Percentiles rank a stretch among this genome's conserved stretches.
Evolutionary conservation across 2,888 invertebrate species (phyloP).

Genomic region (Drosophila kokeensis): DNA sequence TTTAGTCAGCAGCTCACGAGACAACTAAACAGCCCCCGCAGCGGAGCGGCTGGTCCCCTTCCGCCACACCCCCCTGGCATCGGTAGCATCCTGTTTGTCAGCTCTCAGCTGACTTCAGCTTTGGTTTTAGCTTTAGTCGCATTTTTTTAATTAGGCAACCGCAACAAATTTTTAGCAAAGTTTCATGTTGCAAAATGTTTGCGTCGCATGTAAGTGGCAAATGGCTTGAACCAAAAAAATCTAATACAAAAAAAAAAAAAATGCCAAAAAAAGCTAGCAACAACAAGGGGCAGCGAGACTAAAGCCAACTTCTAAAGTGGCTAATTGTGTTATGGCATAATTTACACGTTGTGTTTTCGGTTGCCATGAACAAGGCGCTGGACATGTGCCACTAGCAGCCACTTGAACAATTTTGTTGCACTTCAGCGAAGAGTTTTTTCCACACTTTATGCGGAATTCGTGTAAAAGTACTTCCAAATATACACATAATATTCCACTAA

Average conservation of each 20-base stretch:
- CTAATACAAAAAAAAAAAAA: neutral
- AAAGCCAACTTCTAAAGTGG: constrained; percentile 75
- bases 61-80: neutral
- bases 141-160: constrained; percentile 75
- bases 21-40: constrained; percentile 68
- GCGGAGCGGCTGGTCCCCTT: constrained; percentile 10
- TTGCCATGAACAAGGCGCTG: constrained; percentile 73
- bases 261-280: constrained; percentile 17
- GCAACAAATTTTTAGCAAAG: constrained; percentile 67
- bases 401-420: constrained; percentile 55
- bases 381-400: constrained; percentile 71
- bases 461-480: constrained; percentile 33
- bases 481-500: constrained; percentile 31
- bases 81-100: constrained; percentile 73
- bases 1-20: constrained; percentile 78
- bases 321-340: constrained; percentile 80
- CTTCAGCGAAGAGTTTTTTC: constrained; percentile 34
- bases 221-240: constrained; percentile 52
- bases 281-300: constrained; percentile 33
- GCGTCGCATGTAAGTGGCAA: constrained; percentile 74
- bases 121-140: constrained; percentile 38
- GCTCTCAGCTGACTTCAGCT: constrained; percentile 41
- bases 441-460: constrained; percentile 26
- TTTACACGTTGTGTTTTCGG: constrained; percentile 80
- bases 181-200: constrained; percentile 76